Percentiles rank a stretch among this genome's conserved stretches.
These are phyloP conservation scores for Sus cebifrons DNA, from an alignment of 2,797 vertebrate species.

Conservation along the genomic window DNA sequence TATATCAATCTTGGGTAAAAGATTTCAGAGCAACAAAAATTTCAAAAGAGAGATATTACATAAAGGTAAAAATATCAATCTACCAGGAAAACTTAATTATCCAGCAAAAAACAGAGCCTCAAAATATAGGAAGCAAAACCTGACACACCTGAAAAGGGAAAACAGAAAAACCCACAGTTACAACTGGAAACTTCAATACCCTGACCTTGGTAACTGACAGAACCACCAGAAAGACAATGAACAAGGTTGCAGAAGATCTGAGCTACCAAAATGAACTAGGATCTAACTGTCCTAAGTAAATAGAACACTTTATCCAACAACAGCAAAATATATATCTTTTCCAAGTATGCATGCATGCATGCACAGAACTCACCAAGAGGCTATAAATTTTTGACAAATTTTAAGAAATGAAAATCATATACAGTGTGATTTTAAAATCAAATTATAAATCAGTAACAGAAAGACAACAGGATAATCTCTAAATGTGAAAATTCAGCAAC, in stretches of 20 bases:
- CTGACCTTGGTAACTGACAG: background rate
- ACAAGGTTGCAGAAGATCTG: background rate
- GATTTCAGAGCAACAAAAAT: constrained; percentile 21
- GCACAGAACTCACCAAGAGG: background rate
- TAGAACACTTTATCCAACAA: background rate
- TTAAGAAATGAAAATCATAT: background rate
- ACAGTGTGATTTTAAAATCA: background rate
- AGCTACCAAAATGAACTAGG: constrained; percentile 23
- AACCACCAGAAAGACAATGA: constrained; percentile 17
- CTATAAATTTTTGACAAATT: background rate
- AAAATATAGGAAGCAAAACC: constrained; percentile 37
- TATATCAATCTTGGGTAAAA: background rate
- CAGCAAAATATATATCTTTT: background rate
- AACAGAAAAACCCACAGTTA: background rate
- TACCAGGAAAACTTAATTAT: constrained; percentile 32
- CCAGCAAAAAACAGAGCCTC: background rate
- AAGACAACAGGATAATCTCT: background rate
- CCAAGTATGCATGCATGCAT: background rate
- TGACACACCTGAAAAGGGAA: constrained; percentile 8
- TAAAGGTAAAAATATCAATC: background rate
- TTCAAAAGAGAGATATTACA: background rate
- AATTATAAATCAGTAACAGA: constrained; percentile 23
- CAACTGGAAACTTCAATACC: background rate
- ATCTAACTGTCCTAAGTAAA: background rate
- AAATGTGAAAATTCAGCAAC: constrained; percentile 23